Evolutionary conservation across 2,797 vertebrate species (phyloP).

Genomic region (Cygnus olor): DNA sequence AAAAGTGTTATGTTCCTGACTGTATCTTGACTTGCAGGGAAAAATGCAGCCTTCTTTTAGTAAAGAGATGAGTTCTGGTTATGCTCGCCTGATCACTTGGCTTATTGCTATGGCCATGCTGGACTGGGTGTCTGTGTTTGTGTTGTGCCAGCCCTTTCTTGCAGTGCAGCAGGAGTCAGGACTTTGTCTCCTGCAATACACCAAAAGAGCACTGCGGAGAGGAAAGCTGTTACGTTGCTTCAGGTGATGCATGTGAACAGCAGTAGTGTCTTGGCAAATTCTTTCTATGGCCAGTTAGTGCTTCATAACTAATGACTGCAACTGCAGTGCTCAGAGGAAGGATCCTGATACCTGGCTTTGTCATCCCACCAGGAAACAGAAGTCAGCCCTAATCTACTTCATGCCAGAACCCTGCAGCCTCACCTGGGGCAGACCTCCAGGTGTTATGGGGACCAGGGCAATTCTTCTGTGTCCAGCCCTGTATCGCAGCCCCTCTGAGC

Average conservation of each 20-base stretch:
- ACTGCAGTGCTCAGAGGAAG: not conserved
- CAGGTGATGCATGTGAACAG: fast-evolving
- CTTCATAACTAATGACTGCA: not conserved
- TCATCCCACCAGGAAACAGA: conserved; percentile 24
- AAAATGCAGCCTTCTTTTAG: not conserved
- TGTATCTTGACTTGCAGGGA: not conserved
- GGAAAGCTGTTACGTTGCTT: not conserved
- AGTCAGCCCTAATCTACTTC: not conserved
- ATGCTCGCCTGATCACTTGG: not conserved
- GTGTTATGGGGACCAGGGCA: not conserved
- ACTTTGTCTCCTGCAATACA: not conserved
- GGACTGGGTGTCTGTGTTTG: not conserved
- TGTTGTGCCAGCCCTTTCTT: not conserved
- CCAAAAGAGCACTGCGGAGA: not conserved
- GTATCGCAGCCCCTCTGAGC: not conserved
- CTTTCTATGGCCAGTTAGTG: not conserved
- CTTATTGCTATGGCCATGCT: not conserved
- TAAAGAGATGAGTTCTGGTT: conserved; percentile 13
- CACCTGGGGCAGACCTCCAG: not conserved
- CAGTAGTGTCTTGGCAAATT: not conserved
- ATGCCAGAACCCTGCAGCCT: not conserved
- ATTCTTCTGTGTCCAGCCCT: not conserved
- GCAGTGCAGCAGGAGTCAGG: not conserved
- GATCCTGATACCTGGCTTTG: not conserved
- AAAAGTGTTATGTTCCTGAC: not conserved